These are phyloP conservation scores for Oreortyx pictus DNA, from an alignment of 2,797 vertebrate genomes.

Conservation along the genomic window DNA sequence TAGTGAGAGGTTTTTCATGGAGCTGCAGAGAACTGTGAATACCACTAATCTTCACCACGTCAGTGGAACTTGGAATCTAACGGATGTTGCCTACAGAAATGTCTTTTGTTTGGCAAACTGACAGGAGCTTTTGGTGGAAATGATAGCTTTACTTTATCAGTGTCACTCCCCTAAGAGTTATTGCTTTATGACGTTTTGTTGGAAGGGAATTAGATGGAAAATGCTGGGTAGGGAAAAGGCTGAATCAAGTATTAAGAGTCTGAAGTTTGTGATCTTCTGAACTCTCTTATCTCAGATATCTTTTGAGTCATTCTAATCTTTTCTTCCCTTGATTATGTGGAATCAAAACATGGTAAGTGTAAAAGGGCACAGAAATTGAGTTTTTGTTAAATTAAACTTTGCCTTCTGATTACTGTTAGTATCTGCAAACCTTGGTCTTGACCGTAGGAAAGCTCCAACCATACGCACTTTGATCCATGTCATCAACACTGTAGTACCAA, in stretches of 20 bases:
- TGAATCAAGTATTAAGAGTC: not conserved
- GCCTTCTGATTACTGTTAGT: not conserved
- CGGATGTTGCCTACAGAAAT: not conserved
- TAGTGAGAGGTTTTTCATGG: not conserved
- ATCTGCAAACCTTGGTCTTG: not conserved
- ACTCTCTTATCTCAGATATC: conserved; percentile 1
- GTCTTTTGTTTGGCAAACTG: not conserved
- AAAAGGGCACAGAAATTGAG: not conserved
- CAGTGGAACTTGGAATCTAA: not conserved
- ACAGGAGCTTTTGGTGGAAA: not conserved
- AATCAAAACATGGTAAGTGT: not conserved
- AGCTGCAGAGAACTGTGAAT: not conserved
- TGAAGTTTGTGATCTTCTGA: conserved; percentile 6
- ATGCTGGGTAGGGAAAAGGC: not conserved
- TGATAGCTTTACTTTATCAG: not conserved
- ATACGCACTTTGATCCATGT: not conserved
- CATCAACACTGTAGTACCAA: rapidly evolving
- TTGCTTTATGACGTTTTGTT: conserved; percentile 5
- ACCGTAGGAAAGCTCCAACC: not conserved
- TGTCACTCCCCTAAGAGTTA: not conserved
- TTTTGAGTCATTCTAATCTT: conserved; percentile 43
- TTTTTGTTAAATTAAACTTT: not conserved
- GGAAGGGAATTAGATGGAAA: not conserved
- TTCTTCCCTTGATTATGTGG: not conserved
- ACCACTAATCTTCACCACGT: not conserved